Conservation (phyloP, 2,113 vertebrate species). For the Trematomus loennbergii region DNA sequence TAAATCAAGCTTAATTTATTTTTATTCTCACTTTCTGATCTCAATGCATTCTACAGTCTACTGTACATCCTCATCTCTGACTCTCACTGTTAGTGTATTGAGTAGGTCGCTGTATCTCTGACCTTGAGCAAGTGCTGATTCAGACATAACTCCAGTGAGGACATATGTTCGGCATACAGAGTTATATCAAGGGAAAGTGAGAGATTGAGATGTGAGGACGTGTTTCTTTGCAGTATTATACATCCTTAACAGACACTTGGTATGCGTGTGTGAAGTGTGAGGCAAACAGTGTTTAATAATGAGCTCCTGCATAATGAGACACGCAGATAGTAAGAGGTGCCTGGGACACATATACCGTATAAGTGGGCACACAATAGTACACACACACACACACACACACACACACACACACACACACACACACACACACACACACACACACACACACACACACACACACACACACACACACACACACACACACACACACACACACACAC, state of each 20-base stretch:
- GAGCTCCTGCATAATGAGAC: conserved; percentile 55
- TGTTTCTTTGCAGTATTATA: too few relatives aligned
- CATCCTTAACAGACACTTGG: neutral
- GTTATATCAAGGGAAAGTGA: neutral
- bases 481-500: neutral
- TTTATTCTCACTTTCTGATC: neutral
- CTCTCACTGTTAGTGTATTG: neutral
- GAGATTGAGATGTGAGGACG: neutral
- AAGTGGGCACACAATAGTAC: neutral
- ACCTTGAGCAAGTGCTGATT: conserved; percentile 61
- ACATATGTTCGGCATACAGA: conserved; percentile 26
- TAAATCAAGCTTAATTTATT: neutral
- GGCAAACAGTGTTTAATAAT: conserved; percentile 27
- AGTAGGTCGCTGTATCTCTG: conserved; percentile 20
- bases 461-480: neutral
- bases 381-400: too few relatives aligned
- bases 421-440: too few relatives aligned
- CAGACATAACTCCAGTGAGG: conserved; percentile 28
- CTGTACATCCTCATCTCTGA: neutral
- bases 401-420: too few relatives aligned
- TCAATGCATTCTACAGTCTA: neutral
- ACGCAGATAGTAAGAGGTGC: conserved; percentile 10
- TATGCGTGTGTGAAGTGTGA: neutral
- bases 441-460: neutral
- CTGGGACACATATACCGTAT: neutral